These are phyloP conservation scores for Tetrao urogallus DNA, from an alignment of 2,113 vertebrate species.

Conservation along the genomic window DNA sequence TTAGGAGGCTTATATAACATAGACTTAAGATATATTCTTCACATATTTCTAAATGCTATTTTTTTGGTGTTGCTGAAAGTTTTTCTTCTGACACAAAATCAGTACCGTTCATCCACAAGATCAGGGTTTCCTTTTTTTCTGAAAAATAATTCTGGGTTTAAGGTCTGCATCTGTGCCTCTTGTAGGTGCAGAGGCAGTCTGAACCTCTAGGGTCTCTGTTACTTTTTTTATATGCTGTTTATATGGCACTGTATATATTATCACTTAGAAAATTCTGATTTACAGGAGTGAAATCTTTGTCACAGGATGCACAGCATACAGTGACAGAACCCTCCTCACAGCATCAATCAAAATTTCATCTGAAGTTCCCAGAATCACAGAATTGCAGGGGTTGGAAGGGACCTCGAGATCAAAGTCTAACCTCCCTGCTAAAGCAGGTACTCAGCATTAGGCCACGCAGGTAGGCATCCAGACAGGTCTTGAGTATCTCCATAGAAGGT, in stretches of 20 bases:
- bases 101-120: not conserved
- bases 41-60: not conserved
- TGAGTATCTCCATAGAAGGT: no score
- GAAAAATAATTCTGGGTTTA: not conserved
- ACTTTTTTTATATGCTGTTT: not conserved
- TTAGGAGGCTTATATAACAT: not conserved
- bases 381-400: no score
- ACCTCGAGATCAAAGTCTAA: no score
- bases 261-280: not conserved
- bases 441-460: no score
- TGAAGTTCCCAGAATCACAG: not conserved
- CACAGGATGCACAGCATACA: not conserved
- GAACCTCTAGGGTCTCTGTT: not conserved
- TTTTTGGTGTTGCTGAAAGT: not conserved
- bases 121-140: not conserved
- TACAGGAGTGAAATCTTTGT: not conserved
- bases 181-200: not conserved
- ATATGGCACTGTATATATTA: not conserved
- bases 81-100: not conserved
- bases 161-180: not conserved
- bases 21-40: not conserved
- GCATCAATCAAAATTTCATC: not conserved
- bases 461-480: no score
- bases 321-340: not conserved
- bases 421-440: no score